Percentiles rank a stretch among this genome's conserved stretches.
Evolutionary conservation across 2,113 vertebrate genomes (phyloP).

Genomic region (Xiphias gladius): DNA sequence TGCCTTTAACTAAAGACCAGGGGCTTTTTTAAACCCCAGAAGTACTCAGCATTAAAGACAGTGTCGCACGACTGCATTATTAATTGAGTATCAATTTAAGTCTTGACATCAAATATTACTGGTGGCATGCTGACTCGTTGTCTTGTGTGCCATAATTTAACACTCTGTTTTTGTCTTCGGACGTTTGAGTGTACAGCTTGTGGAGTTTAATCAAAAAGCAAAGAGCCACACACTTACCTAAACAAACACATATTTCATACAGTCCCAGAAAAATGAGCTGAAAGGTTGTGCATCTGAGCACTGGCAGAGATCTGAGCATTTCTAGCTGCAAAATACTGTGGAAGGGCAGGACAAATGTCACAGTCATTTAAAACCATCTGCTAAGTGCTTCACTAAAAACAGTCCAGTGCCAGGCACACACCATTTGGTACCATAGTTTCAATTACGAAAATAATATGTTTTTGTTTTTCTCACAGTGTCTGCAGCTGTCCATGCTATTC

Average conservation of each 20-base stretch:
- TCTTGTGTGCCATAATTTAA: slow-evolving; percentile 43
- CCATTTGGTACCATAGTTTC: slow-evolving; percentile 77
- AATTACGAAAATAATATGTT: slow-evolving; percentile 73
- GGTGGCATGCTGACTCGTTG: slow-evolving; percentile 38
- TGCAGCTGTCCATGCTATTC: slow-evolving; percentile 71
- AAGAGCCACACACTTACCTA: slow-evolving; percentile 53
- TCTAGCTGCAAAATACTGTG: slow-evolving; percentile 38
- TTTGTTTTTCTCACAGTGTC: slow-evolving; percentile 69
- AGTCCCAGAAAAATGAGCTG: slow-evolving; percentile 28
- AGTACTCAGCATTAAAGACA: slow-evolving; percentile 19
- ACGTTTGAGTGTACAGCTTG: slow-evolving; percentile 32
- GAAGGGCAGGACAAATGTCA: slow-evolving; percentile 74
- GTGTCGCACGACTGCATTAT: slow-evolving; percentile 36
- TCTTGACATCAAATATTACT: slow-evolving; percentile 25
- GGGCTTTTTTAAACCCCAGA: slow-evolving; percentile 29
- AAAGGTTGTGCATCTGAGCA: slow-evolving; percentile 1
- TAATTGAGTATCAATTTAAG: slow-evolving; percentile 28
- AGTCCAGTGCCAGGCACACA: slow-evolving; percentile 68
- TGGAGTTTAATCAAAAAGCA: slow-evolving; percentile 57
- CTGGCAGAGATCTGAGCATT: slow-evolving; percentile 35
- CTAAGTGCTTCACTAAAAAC: slow-evolving; percentile 79
- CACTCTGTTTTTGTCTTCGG: slow-evolving; percentile 28
- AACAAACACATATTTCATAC: slow-evolving; percentile 55
- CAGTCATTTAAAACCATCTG: slow-evolving; percentile 82
- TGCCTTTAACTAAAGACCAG: neutral